Evolutionary conservation across 1,140 invertebrate species (phyloP).

Genomic region (Polypedilum pembai): DNA sequence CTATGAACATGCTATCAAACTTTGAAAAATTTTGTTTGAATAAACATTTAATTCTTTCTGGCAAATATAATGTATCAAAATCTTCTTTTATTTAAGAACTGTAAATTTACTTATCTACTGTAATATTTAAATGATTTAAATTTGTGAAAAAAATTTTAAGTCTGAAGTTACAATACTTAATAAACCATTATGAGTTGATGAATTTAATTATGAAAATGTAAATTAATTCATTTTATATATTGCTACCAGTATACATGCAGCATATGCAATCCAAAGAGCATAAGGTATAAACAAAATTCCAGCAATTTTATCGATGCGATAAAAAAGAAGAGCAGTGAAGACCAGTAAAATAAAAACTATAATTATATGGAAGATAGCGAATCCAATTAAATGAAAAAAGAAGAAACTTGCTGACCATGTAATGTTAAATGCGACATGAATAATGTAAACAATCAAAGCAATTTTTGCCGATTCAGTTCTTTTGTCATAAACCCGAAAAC

Average conservation of each 20-base stretch:
- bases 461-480: neutral
- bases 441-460: neutral
- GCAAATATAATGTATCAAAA: too few species aligned
- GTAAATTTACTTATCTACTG: too few species aligned
- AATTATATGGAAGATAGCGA: neutral
- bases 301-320: conserved; percentile 55
- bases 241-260: conserved; percentile 41
- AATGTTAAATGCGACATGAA: neutral
- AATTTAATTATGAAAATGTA: too few species aligned
- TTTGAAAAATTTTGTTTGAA: too few species aligned
- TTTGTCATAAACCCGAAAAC: neutral
- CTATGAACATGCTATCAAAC: too few species aligned
- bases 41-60: too few species aligned
- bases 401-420: neutral
- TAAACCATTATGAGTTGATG: too few species aligned
- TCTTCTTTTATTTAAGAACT: too few species aligned
- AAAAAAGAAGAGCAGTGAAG: conserved; percentile 50
- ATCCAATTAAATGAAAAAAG: neutral
- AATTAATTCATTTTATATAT: neutral
- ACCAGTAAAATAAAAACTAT: neutral
- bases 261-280: conserved; percentile 59
- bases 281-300: conserved; percentile 64
- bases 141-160: too few species aligned
- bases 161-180: too few species aligned
- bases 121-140: too few species aligned